A percentile compares a stretch with the other conserved stretches of the same genome.
Evolutionary conservation across 1,140 invertebrate genomes (phyloP).

Genomic region (Thrips palmi): DNA sequence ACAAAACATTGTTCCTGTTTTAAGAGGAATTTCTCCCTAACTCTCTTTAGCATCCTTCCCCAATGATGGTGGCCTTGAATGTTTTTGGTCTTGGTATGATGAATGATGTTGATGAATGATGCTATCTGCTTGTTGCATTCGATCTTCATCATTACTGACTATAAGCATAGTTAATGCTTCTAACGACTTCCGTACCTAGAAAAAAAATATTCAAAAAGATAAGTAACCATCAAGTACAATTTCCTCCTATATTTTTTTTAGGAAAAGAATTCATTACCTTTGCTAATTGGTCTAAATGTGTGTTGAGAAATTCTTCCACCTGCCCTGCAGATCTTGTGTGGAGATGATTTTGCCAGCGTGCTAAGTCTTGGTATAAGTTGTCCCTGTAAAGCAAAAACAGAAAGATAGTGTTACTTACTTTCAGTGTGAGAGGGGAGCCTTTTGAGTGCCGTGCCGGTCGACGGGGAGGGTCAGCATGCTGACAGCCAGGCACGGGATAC

Average conservation of each 20-base stretch:
- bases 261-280: conserved; percentile 10
- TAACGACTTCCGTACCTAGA: conserved; percentile 14
- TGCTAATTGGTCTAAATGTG: conserved; percentile 14
- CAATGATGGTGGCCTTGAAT: too few species aligned
- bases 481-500: conserved; percentile 14
- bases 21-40: too few species aligned
- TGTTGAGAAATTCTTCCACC: conserved; percentile 15
- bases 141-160: too few species aligned
- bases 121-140: too few species aligned
- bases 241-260: neutral
- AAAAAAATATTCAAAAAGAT: conserved; percentile 7
- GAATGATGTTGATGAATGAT: too few species aligned
- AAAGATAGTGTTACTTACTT: neutral
- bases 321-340: conserved; percentile 14
- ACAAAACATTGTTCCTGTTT: too few species aligned
- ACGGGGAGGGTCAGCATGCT: neutral
- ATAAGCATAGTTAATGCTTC: conserved; percentile 13
- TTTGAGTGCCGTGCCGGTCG: neutral
- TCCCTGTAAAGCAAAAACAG: neutral
- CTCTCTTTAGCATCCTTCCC: too few species aligned
- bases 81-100: too few species aligned
- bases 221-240: neutral
- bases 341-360: conserved; percentile 7
- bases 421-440: neutral
- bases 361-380: conserved; percentile 4